These are phyloP conservation scores for Chascanopsetta lugubris DNA, from an alignment of 2,113 vertebrate species.

Conservation along the genomic window DNA sequence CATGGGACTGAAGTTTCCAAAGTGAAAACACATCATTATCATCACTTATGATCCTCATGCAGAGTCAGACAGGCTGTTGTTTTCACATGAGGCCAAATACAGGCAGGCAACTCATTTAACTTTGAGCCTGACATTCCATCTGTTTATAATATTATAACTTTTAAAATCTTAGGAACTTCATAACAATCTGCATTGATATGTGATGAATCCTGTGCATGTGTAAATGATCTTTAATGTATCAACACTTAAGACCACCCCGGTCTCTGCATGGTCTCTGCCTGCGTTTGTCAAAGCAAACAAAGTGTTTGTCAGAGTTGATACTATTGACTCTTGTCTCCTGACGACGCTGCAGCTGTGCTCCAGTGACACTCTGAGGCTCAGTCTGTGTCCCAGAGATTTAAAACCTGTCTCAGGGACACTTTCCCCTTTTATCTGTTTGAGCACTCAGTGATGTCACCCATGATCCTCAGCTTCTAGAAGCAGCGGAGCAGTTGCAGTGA, in stretches of 20 bases:
- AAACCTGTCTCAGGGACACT: neutral
- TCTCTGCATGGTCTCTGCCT: too few relatives aligned
- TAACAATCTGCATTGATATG: too few relatives aligned
- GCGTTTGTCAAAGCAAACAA: conserved; percentile 30
- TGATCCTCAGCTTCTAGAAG: neutral
- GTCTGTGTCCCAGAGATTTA: neutral
- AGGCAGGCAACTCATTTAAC: neutral
- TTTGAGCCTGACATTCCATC: neutral
- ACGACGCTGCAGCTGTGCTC: conserved; percentile 34
- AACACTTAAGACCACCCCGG: too few relatives aligned
- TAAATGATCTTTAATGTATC: too few relatives aligned
- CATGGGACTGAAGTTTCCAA: neutral
- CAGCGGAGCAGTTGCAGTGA: too few relatives aligned
- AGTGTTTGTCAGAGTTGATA: conserved; percentile 56
- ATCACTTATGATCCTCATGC: neutral
- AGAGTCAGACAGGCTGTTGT: neutral
- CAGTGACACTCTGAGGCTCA: neutral
- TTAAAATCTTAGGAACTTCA: too few relatives aligned
- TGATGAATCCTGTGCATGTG: too few relatives aligned
- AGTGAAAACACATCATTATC: neutral
- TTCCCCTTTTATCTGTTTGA: neutral
- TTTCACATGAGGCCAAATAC: neutral
- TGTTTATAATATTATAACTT: too few relatives aligned
- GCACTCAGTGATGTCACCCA: neutral
- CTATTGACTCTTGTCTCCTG: conserved; percentile 38